Percentiles rank a stretch among this genome's conserved stretches.
phyloP scores from a whole-genome alignment of 2,888 invertebrate species.

The Perithous albicinctus region DNA sequence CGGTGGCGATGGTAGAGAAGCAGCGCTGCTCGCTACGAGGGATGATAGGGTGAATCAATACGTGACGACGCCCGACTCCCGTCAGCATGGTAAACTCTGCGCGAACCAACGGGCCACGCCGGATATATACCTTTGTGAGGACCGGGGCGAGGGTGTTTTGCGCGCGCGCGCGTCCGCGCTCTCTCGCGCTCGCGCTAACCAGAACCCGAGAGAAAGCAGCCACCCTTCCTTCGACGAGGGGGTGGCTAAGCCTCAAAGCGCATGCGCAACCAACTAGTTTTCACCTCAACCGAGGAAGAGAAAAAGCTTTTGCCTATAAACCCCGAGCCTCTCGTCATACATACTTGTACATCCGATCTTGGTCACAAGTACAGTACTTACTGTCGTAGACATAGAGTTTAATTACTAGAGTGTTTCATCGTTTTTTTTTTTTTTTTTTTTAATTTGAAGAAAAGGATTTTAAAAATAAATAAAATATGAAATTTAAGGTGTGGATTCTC shows the following conservation, averaged over 20 bases:
- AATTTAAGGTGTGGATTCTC: too few species aligned
- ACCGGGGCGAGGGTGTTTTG: constrained; percentile 45
- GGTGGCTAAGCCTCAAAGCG: neutral
- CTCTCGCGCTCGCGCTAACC: too few species aligned
- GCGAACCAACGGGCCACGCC: constrained; percentile 78
- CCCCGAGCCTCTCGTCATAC: neutral
- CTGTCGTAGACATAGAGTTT: neutral
- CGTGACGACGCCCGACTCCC: constrained; percentile 79
- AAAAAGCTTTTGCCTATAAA: neutral
- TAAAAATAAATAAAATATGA: too few species aligned
- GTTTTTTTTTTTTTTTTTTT: too few species aligned
- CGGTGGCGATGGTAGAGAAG: constrained; percentile 52
- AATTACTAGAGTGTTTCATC: neutral
- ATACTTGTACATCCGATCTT: neutral
- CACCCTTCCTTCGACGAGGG: constrained; percentile 1
- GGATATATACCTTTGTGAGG: constrained; percentile 35
- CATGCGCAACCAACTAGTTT: neutral
- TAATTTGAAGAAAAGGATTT: too few species aligned
- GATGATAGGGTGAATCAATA: constrained; percentile 81
- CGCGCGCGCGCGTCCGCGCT: constrained; percentile 18
- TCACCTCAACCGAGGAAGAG: neutral
- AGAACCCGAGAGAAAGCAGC: too few species aligned
- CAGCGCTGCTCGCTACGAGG: constrained; percentile 53
- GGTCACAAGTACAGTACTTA: neutral
- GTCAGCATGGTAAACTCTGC: constrained; percentile 77